Conservation (phyloP, 1,140 invertebrate genomes). For the Listronotus oregonensis region DNA sequence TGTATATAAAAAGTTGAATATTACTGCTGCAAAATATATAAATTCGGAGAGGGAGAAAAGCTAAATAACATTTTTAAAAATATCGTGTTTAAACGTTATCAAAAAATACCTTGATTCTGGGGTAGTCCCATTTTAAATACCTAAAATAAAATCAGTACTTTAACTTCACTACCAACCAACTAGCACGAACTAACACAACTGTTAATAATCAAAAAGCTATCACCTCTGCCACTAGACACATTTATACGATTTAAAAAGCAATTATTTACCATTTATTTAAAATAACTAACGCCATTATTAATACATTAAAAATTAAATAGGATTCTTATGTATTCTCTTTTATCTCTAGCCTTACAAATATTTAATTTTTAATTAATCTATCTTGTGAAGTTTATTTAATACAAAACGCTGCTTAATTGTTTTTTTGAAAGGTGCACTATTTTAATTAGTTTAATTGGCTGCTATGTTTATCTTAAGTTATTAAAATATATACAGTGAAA, state of each 20-base stretch:
- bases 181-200: too few relatives aligned
- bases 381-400: slow-evolving; percentile 11
- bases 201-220: slow-evolving; percentile 15
- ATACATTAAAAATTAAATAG: slow-evolving; percentile 28
- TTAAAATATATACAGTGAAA: slow-evolving; percentile 9
- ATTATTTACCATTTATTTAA: slow-evolving; percentile 28
- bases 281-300: slow-evolving; percentile 23
- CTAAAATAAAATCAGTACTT: too few relatives aligned
- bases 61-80: too few relatives aligned
- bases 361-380: slow-evolving; percentile 26
- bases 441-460: slow-evolving; percentile 22
- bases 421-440: slow-evolving; percentile 19
- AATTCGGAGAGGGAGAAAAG: too few relatives aligned
- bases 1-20: too few relatives aligned
- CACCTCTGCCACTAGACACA: slow-evolving; percentile 15
- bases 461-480: slow-evolving; percentile 14
- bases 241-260: slow-evolving; percentile 24
- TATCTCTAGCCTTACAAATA: slow-evolving; percentile 27
- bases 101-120: too few relatives aligned
- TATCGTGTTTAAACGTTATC: too few relatives aligned
- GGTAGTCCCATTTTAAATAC: too few relatives aligned
- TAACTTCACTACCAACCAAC: too few relatives aligned
- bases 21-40: too few relatives aligned
- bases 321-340: slow-evolving; percentile 20
- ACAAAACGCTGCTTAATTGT: slow-evolving; percentile 14